Conservation (phyloP, 2,113 vertebrate species). For the Muntiacus muntjak region DNA sequence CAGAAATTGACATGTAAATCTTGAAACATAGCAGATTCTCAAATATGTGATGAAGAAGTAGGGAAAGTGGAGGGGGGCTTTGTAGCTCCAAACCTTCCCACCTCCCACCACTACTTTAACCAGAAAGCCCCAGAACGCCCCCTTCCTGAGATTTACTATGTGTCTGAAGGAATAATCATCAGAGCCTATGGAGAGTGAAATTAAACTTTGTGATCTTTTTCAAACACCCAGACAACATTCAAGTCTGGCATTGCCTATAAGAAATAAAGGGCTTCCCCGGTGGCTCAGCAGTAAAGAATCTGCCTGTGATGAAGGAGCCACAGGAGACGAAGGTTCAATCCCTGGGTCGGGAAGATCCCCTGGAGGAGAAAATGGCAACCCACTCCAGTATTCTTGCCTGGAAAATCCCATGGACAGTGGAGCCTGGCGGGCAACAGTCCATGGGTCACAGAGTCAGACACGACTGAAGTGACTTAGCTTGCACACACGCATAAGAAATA, state of each 20-base stretch:
- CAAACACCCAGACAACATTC: neutral
- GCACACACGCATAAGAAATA: neutral
- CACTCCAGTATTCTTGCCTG: neutral
- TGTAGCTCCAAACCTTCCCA: neutral
- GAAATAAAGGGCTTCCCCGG: neutral
- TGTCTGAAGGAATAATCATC: neutral
- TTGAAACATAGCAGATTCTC: neutral
- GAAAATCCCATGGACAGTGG: neutral
- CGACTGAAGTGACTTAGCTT: neutral
- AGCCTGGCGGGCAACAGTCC: neutral
- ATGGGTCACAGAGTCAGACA: neutral
- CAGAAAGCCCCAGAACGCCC: neutral
- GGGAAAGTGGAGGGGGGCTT: neutral
- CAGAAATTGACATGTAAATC: neutral
- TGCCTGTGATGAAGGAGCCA: neutral
- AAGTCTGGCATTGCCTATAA: neutral
- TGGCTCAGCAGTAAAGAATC: neutral
- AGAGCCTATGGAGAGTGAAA: neutral
- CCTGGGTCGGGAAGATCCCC: too few relatives aligned
- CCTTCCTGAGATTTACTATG: neutral
- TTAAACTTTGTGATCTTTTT: neutral
- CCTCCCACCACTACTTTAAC: neutral
- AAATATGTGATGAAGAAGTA: neutral
- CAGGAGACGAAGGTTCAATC: neutral
- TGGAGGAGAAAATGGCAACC: neutral